Percentiles rank a stretch among this genome's conserved stretches.
These are phyloP conservation scores for Engraulis encrasicolus DNA, from an alignment of 2,113 vertebrate species.

Conservation along the genomic window DNA sequence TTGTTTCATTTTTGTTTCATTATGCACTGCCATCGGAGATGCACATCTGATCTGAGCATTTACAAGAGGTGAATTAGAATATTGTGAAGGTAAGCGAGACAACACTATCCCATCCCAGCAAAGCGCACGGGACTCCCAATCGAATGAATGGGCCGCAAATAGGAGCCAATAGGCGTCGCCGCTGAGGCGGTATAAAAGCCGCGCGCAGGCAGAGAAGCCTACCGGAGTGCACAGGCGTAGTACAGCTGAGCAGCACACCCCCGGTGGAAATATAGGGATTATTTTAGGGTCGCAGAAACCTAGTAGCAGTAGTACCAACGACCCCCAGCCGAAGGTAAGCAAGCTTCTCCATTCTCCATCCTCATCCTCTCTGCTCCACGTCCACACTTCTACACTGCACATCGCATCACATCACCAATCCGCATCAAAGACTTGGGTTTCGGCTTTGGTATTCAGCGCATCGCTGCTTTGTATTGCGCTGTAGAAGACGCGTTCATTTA, in stretches of 20 bases:
- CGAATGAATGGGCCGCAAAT: constrained; percentile 89
- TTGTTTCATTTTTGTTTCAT: background rate
- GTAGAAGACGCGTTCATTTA: too few species aligned
- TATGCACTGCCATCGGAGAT: background rate
- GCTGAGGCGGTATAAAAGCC: constrained; percentile 78
- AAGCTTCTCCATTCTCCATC: background rate
- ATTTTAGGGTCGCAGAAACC: constrained; percentile 66
- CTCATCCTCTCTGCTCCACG: background rate
- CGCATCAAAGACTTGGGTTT: constrained; percentile 10
- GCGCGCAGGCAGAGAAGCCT: background rate
- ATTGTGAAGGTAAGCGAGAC: constrained; percentile 3
- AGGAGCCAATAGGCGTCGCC: constrained; percentile 79
- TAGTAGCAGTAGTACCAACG: constrained; percentile 52
- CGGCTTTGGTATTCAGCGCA: background rate
- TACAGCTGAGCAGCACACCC: constrained; percentile 35
- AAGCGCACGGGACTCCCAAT: constrained; percentile 68
- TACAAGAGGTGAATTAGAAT: background rate
- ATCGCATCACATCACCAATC: background rate
- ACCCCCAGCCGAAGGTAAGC: constrained; percentile 72
- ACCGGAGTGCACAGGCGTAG: constrained; percentile 55
- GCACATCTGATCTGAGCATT: background rate
- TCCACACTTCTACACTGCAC: background rate
- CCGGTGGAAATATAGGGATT: constrained; percentile 66
- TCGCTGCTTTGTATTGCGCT: too few species aligned
- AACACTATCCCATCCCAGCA: too few species aligned